Base-by-base conservation (phyloP, 2,888 invertebrate species). In the Standfussiana lucernea region DNA sequence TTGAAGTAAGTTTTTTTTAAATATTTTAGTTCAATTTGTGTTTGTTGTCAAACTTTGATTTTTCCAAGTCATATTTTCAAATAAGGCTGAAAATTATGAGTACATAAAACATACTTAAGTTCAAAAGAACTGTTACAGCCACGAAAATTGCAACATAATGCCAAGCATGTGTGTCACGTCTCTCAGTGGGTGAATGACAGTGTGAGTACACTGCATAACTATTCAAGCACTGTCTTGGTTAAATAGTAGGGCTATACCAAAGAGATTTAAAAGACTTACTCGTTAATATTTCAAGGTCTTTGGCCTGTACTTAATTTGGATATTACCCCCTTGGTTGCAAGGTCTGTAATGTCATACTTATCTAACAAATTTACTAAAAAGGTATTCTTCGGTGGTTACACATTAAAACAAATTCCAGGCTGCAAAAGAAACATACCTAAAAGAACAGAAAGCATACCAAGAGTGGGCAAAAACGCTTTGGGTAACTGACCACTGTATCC, bases 401-500 rank as follows among this genome's bases (percentile, higher is more conserved):
- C 7, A 2, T 40, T 71, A 11, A 56, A 65, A n/a, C 10, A 50
- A n/a, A 62, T 89, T 88, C 1, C 80, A 96, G 96, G 89, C 92
- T 42, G 65, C 93, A 2, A 90, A 93, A 91, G 89, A 91, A 40
- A 76, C 71, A 28, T 96, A 96, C 75, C 78, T 88, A 59, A 90
- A 92, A 53, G 96, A 96, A 81, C 94, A 96, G 80, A 87, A 93
- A 73, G 95, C 95, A 67, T 96, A 88, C 81, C 87, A 88, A 80
- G 93, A 93, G 68, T 96, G 96, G 96, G 95, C 95, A 0, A 95
- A 93, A 79, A 73, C 86, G 0, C 75, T 93, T 0, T 96, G 96
- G 96, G 77, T 86, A 0, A 92, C 83, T 0, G 88, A 84, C 7
- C 94, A 95, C 47, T 95, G 94, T 67, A 88, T 93, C 3, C 87